Evolutionary conservation across 2,113 vertebrate genomes (phyloP), one percentile per base, ranked within the genome.

Genomic region (Peromyscus polionotus): DNA sequence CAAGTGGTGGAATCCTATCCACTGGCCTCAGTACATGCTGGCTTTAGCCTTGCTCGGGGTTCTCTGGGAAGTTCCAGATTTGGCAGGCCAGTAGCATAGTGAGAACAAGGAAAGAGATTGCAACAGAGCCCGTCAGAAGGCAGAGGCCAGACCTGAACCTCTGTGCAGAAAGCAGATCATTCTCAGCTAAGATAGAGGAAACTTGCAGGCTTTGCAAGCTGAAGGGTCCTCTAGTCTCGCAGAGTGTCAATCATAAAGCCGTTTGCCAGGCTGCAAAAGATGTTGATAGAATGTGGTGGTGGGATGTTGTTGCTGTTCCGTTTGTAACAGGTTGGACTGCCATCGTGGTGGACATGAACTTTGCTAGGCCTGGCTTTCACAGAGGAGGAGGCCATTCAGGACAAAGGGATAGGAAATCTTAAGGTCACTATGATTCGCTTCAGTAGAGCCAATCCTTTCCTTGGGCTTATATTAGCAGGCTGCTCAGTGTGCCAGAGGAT

Each of bases 401-500:
- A 97, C 67, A 84, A 83, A 75, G 67, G 4, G 20, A 48, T 3
- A 67, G 75, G 61, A 70, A 92, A 83, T 79, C 67, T 72, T 87
- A 45, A 93, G 24, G 39, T 85, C 84, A 81, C 26, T 59, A 76
- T 51, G 75, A 65, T 85, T 84, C 70, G 26, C 42, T 76, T 22
- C 36, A 48, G 7, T 57, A 81, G 33, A 97, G 54, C 48, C 85
- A 84, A 11, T 65, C 14, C 0, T 94, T 92, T 91, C 14, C 88
- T 73, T 45, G 92, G 76, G 39, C 1, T 0, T 92, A 16, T 91
- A n/a, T 72, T 68, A 96, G 88, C 31, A 92, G 75, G 54, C 90
- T 94, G 31, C 33, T 86, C 88, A 86, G n/a, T 89, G 81, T 84
- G 88, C 26, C 88, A 87, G 63, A 92, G 57, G 24, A 90, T 84